These are phyloP conservation scores for Zeugodacus cucurbitae DNA, from an alignment of 1,140 invertebrate species.

Conservation along the genomic window DNA sequence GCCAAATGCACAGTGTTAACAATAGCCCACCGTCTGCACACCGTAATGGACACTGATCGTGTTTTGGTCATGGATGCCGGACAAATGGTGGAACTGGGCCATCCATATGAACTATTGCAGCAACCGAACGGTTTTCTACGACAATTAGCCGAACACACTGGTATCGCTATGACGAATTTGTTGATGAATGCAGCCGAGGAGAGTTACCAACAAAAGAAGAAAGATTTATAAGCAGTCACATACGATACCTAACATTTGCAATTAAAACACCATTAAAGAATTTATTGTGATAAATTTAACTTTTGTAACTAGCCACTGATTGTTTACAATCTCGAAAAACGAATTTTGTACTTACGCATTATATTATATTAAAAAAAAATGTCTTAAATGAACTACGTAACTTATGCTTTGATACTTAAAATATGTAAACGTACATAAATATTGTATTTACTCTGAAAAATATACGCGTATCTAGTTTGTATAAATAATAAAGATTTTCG, in stretches of 20 bases:
- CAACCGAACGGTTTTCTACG: constrained; percentile 68
- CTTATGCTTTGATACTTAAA: background rate
- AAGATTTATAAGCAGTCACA: background rate
- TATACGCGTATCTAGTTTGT: background rate
- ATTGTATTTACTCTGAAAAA: background rate
- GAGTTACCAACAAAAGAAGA: constrained; percentile 49
- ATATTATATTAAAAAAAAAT: background rate
- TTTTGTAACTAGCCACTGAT: background rate
- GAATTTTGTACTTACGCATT: background rate
- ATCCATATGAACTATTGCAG: constrained; percentile 73
- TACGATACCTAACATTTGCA: constrained; percentile 42
- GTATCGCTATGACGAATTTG: constrained; percentile 61
- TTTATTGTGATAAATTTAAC: background rate
- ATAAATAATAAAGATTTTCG: background rate
- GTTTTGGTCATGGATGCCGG: constrained; percentile 80
- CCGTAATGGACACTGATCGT: constrained; percentile 82
- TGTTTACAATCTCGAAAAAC: background rate
- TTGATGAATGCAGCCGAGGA: constrained; percentile 64
- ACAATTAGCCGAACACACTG: constrained; percentile 71
- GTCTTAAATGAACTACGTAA: background rate
- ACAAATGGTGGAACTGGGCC: constrained; percentile 75
- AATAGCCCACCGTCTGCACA: constrained; percentile 85
- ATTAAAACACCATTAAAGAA: constrained; percentile 19
- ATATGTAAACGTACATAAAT: background rate
- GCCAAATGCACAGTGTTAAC: constrained; percentile 81